Conservation (phyloP, 1,140 invertebrate species). For the Lordiphosa stackelbergi region DNA sequence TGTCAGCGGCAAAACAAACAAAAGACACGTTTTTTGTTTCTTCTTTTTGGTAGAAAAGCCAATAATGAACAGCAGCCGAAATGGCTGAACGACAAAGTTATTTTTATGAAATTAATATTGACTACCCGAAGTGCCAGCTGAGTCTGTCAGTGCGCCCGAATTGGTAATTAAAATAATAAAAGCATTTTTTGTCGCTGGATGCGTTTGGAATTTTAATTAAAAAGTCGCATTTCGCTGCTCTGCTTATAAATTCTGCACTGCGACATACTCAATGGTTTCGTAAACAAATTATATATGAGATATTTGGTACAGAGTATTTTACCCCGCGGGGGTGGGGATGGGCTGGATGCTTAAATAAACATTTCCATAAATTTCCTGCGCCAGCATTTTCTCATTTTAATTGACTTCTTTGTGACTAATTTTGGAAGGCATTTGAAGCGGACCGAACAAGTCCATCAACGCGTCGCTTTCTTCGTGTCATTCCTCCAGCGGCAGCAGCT, state of each 20-base stretch:
- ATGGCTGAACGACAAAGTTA: constrained; percentile 48
- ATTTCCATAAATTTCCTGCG: constrained; percentile 20
- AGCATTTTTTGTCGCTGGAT: constrained; percentile 58
- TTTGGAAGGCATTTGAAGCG: constrained; percentile 42
- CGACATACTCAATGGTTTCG: constrained; percentile 49
- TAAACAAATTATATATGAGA: constrained; percentile 60
- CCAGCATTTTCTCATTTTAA: constrained; percentile 58
- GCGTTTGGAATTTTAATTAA: constrained; percentile 69
- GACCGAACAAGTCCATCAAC: constrained; percentile 42
- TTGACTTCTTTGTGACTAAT: constrained; percentile 63
- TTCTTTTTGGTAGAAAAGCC: constrained; percentile 20
- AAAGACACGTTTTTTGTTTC: constrained; percentile 61
- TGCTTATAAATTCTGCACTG: constrained; percentile 49
- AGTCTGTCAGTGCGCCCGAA: constrained; percentile 45
- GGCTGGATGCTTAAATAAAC: constrained; percentile 15
- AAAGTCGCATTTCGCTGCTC: constrained; percentile 48
- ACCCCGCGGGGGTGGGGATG: neutral
- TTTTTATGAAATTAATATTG: constrained; percentile 75
- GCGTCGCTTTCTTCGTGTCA: constrained; percentile 6
- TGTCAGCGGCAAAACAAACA: constrained; percentile 30
- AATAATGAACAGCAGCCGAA: constrained; percentile 45
- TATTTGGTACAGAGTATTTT: constrained; percentile 35
- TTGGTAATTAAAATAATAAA: constrained; percentile 76
- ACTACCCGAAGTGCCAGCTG: constrained; percentile 51
- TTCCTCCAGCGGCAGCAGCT: constrained; percentile 43